Base-by-base conservation (phyloP, 2,113 vertebrate species). In the Antechinus flavipes region DNA sequence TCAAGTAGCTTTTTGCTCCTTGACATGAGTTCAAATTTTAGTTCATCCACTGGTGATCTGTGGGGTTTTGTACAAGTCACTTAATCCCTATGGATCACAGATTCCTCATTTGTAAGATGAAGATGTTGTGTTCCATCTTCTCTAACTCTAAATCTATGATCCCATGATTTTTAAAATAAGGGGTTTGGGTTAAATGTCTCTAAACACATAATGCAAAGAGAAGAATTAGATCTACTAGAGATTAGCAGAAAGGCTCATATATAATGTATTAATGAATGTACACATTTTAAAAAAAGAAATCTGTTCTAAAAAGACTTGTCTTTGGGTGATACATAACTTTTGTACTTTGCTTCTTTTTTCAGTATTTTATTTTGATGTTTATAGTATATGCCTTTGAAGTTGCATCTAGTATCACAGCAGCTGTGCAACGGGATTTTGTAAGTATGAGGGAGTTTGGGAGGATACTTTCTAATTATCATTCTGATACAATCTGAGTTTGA, bases 341-440 rank as follows among this genome's bases (percentile, higher is more conserved):
- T 94, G n/a, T 97, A 16, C 0, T 97, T 49, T 97, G 93, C 68
- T 58, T 97, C 84, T 90, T 92, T 47, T 95, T 97, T 56, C 91
- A 99, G 99, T 99, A 99, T 94, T 98, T 99, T 93, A 98, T 99
- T 97, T 96, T 99, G 97, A 99, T 99, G 99, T 97, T 99, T 91
- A 98, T 99, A 90, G 98, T 98, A 3, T 99, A 98, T 2, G 98
- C 97, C 25, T 99, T 99, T 97, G 99, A 99, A 98, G 98, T 99
- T 96, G 99, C 99, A 26, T 99, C 99, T 89, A 98, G 98, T 90
- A 99, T 99, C 97, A 99, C 98, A 0, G 99, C 99, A 94, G 99
- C 97, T 0, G 98, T 98, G 24, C 98, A 99, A 0, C 93, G 95
- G 96, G 99, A 99, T 94, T 99, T 98, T 0, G 99, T 99, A 96